Conservation (phyloP, 2,113 vertebrate species). For the Apteryx owenii region DNA sequence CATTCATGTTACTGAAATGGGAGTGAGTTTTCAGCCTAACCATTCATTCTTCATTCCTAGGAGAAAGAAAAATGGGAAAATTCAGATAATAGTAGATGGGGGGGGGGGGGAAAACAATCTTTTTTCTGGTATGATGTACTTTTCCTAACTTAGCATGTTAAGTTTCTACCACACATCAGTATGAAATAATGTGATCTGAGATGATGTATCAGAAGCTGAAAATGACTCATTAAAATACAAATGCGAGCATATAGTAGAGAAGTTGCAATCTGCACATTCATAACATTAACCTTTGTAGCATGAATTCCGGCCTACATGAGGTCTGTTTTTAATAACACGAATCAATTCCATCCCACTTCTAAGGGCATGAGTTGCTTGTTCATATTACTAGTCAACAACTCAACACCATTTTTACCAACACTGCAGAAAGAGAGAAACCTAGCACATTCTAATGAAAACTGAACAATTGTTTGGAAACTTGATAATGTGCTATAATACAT, state of each 20-base stretch:
- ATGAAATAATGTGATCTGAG: constrained; percentile 14
- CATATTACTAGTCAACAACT: constrained; percentile 75
- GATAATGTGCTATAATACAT: constrained; percentile 71
- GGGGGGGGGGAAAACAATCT: not conserved
- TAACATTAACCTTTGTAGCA: constrained; percentile 61
- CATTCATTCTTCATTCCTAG: not conserved
- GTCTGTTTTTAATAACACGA: constrained; percentile 77
- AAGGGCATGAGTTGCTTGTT: constrained; percentile 70
- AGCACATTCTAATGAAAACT: constrained; percentile 69
- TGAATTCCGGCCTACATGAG: constrained; percentile 28
- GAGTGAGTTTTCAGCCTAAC: not conserved
- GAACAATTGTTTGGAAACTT: constrained; percentile 78
- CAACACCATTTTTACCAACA: constrained; percentile 67
- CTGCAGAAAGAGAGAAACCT: constrained; percentile 64
- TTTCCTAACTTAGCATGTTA: constrained; percentile 35
- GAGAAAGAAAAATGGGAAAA: constrained; percentile 25
- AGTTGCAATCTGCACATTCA: constrained; percentile 64
- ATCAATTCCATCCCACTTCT: constrained; percentile 71
- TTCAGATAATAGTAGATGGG: not conserved
- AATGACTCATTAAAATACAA: constrained; percentile 60
- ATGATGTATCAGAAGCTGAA: constrained; percentile 36
- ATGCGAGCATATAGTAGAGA: constrained; percentile 24
- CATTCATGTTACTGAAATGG: constrained; percentile 22
- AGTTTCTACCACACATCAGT: constrained; percentile 1
- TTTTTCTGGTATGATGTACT: not conserved